These are phyloP conservation scores for Damaliscus lunatus DNA, from an alignment of 2,113 vertebrate species.

Conservation along the genomic window DNA sequence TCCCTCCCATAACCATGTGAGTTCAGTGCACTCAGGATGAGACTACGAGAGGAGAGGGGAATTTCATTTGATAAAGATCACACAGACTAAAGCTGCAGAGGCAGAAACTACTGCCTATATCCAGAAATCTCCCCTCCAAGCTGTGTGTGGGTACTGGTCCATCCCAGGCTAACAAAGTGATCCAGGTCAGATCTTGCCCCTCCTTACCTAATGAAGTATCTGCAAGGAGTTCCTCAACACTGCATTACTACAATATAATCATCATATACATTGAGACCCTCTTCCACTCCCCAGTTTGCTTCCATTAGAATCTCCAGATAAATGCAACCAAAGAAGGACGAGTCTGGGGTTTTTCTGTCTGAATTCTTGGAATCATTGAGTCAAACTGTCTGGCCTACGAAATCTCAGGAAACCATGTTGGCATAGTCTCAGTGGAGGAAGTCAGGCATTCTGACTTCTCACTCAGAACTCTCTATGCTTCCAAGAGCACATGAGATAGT, in stretches of 20 bases:
- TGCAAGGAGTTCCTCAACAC: not conserved
- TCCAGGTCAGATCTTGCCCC: not conserved
- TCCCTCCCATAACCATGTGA: not conserved
- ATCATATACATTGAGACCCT: not conserved
- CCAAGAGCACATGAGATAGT: not conserved
- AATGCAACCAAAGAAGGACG: not conserved
- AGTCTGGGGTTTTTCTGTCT: not conserved
- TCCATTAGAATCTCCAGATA: not conserved
- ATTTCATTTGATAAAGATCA: not conserved
- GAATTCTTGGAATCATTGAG: constrained; percentile 4
- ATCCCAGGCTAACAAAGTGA: not conserved
- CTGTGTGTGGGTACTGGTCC: not conserved
- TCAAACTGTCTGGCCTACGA: constrained; percentile 12
- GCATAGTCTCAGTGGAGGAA: not conserved
- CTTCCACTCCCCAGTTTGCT: not conserved
- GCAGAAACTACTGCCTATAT: not conserved
- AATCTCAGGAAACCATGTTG: not conserved
- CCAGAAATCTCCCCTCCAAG: not conserved
- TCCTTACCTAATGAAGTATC: not conserved
- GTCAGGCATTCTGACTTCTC: not conserved
- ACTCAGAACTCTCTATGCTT: not conserved
- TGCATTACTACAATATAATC: not conserved
- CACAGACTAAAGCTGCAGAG: not conserved
- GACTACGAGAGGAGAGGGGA: not conserved
- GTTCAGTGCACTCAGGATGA: not conserved